These are phyloP conservation scores for Nannoperca obscura DNA, from an alignment of 2,797 vertebrate species.

Conservation along the genomic window DNA sequence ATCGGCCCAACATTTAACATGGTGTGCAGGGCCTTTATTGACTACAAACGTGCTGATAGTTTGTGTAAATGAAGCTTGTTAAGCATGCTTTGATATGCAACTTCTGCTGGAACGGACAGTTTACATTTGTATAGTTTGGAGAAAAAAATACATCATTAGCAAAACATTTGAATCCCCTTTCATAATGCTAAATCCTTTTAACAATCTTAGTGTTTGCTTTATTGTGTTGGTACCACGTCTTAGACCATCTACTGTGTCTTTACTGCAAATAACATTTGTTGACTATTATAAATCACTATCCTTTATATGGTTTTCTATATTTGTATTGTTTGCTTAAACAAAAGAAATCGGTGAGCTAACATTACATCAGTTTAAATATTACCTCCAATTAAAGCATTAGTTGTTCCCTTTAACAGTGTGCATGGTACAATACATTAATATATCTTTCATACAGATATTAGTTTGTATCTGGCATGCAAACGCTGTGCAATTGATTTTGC, in stretches of 20 bases:
- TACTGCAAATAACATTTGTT: background rate
- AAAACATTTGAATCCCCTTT: background rate
- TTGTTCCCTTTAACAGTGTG: background rate
- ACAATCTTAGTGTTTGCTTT: background rate
- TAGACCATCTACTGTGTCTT: background rate
- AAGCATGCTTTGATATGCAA: background rate
- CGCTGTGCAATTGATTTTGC: background rate
- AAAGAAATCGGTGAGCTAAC: background rate
- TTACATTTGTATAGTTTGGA: background rate
- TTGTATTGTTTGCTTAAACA: background rate
- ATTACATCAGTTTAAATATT: background rate
- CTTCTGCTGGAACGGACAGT: background rate
- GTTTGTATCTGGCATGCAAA: background rate
- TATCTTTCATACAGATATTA: background rate
- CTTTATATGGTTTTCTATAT: background rate
- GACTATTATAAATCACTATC: background rate
- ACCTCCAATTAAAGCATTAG: background rate
- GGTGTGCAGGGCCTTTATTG: background rate
- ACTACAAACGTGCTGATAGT: background rate
- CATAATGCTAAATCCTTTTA: background rate
- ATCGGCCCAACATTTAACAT: background rate
- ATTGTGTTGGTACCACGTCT: background rate
- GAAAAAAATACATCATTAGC: background rate
- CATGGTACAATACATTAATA: no score
- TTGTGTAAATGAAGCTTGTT: background rate